These are phyloP conservation scores for Elgaria multicarinata DNA, from an alignment of 2,113 vertebrate species.

Conservation along the genomic window DNA sequence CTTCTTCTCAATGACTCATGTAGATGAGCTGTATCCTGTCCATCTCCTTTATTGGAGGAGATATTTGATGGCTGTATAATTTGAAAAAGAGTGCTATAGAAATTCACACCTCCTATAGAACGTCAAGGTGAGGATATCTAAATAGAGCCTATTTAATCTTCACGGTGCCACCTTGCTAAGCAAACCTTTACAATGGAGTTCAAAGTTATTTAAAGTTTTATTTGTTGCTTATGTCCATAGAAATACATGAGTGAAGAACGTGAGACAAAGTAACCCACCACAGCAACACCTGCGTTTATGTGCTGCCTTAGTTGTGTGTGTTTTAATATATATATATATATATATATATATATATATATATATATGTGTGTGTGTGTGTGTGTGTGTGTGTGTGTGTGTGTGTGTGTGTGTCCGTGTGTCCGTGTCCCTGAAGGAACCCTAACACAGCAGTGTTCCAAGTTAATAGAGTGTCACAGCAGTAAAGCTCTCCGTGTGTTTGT, in stretches of 20 bases:
- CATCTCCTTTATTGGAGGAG: neutral
- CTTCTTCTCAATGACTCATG: neutral
- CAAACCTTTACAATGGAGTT: slow-evolving; percentile 48
- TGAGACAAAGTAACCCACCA: neutral
- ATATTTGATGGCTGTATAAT: slow-evolving; percentile 9
- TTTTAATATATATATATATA: neutral
- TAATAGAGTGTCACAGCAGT: slow-evolving; percentile 27
- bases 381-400: no score
- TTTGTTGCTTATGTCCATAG: slow-evolving; percentile 34
- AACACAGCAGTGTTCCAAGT: slow-evolving; percentile 22
- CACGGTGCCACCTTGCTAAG: slow-evolving; percentile 39
- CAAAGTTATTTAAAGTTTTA: slow-evolving; percentile 45
- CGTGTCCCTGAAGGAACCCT: neutral
- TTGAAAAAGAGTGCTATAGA: neutral
- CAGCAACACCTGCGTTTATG: slow-evolving; percentile 19
- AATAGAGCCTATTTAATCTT: slow-evolving; percentile 48
- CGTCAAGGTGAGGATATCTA: slow-evolving; percentile 1
- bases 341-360: no score
- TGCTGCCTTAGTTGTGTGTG: slow-evolving; percentile 36
- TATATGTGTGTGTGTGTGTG: no score
- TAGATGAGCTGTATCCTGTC: neutral
- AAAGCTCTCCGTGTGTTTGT: neutral
- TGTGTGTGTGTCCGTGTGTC: no score
- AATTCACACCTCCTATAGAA: slow-evolving; percentile 13
- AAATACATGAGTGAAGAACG: slow-evolving; percentile 29